Evolutionary conservation across 2,113 vertebrate species (phyloP), one percentile per base, ranked within the genome.

Genomic region (Suncus etruscus): DNA sequence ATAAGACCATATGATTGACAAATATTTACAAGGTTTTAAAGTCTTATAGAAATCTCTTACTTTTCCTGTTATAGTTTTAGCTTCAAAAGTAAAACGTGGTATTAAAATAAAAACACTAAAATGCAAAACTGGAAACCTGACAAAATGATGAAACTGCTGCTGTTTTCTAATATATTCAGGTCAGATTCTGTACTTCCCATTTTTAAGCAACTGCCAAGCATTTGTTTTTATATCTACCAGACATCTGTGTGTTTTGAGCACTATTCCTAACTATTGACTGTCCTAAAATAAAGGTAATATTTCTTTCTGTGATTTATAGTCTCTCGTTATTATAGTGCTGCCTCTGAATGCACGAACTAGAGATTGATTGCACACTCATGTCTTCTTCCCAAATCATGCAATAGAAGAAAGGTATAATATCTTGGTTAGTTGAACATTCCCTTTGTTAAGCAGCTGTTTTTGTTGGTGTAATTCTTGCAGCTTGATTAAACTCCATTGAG

Each of bases 311-410:
- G 58, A 96, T 91, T 97, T 97, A 95, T 90, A 94, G 93, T 94
- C 85, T 94, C 94, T 97, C 94, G 95, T 97, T 96, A 69, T 96
- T 96, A 95, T 92, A 93, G 90, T 95, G 27, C 83, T 87, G 86
- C 76, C 93, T 96, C 95, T 12, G 14, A 97, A 96, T 88, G 84
- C 95, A 95, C 82, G 89, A 91, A 94, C 94, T 95, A 86, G 95
- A 96, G 94, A 97, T 98, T 97, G 96, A 98, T 94, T 96, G 86
- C 81, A 91, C 95, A 93, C 95, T 78, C 14, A 91, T 95, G 96
- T 94, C 96, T 97, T 97, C 88, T 90, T 92, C 93, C 91, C 58
- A 73, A 83, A 96, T 96, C 83, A 12, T 92, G 85, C 86, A 95
- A 94, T 83, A 94, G 45, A 90, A 78, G 54, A 97, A 97, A 98